Conservation (phyloP, 1,140 invertebrate genomes). For the Meteorus sp. region DNA sequence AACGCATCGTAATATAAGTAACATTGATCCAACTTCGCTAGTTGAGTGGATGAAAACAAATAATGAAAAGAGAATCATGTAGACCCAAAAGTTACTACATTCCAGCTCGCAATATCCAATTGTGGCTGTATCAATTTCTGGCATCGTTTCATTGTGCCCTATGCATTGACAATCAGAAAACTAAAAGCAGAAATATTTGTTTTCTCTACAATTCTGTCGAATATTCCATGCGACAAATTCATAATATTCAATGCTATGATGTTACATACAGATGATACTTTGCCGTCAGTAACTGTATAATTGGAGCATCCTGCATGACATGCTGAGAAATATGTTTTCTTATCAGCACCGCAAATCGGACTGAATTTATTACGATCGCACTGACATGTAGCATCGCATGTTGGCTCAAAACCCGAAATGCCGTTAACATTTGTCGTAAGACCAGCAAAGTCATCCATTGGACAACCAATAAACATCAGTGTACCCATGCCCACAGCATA, state of each 20-base stretch:
- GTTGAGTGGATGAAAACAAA: slow-evolving; percentile 91
- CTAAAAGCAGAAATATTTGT: slow-evolving; percentile 43
- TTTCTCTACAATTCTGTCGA: background rate
- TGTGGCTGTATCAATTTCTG: slow-evolving; percentile 51
- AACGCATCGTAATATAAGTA: slow-evolving; percentile 87
- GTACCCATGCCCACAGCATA: slow-evolving; percentile 86
- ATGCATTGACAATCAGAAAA: slow-evolving; percentile 80
- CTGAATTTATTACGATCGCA: slow-evolving; percentile 77
- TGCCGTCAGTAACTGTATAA: slow-evolving; percentile 63
- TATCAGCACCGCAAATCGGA: slow-evolving; percentile 80
- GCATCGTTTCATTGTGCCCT: slow-evolving; percentile 49
- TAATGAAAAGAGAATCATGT: slow-evolving; percentile 83
- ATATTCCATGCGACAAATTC: too few species aligned
- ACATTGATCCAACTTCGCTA: slow-evolving; percentile 87
- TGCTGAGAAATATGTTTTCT: slow-evolving; percentile 82
- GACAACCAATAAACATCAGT: slow-evolving; percentile 87
- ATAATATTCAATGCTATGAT: too few species aligned
- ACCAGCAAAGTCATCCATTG: slow-evolving; percentile 79
- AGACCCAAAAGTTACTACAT: slow-evolving; percentile 79
- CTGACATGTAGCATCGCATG: slow-evolving; percentile 69
- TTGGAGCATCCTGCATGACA: slow-evolving; percentile 85
- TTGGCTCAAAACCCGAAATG: slow-evolving; percentile 57
- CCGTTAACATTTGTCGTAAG: slow-evolving; percentile 58
- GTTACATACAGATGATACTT: slow-evolving; percentile 63
- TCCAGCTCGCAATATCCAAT: slow-evolving; percentile 78